Base-by-base conservation (phyloP, 2,888 invertebrate genomes). In the Drosophila robusta region DNA sequence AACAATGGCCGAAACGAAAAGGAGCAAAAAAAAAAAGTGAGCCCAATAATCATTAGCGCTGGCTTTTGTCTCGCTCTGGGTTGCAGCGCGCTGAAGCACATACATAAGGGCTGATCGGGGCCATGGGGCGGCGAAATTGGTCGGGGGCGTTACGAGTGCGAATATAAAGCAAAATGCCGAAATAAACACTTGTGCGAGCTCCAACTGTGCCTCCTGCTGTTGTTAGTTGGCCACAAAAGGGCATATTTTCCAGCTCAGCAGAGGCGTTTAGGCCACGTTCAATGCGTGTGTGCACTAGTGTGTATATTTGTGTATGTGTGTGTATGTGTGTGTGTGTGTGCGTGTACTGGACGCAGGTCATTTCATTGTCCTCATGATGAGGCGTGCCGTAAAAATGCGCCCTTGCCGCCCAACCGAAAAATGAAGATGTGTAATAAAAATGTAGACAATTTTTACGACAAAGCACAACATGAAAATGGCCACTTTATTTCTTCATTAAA, bases 401-500 rank as follows among this genome's bases (percentile, higher is more conserved):
- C 46, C 54, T 24, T 41, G 51, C 44, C 16, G 36, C 24, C 36
- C 51, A 49, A 34, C 38, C 45, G n/a, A 34, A 50, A 36, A 39
- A 50, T 26, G 47, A 58, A 72, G 65, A 63, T 56, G 52, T 65
- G 69, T 69, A 83, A 88, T 88, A 86, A 88, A 88, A 85, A 77
- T 83, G 85, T 80, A 88, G 85, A 88, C 87, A 84, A 86, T 79
- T 85, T 87, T 85, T 85, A 86, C 68, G 85, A 74, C 75, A 71
- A 68, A 68, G 64, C 62, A 67, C 67, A 79, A 66, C 75, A 86
- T 72, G 74, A 70, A 80, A 79, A 84, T 79, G 84, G 84, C 77
- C 79, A 79, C 81, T 86, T 85, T 85, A 85, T 85, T 85, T 85
- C 85, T 85, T 85, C 89, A 85, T 85, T 88, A 85, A 85, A 88